phyloP scores from a whole-genome alignment of 2,113 vertebrate species.

The Xiphophorus maculatus region DNA sequence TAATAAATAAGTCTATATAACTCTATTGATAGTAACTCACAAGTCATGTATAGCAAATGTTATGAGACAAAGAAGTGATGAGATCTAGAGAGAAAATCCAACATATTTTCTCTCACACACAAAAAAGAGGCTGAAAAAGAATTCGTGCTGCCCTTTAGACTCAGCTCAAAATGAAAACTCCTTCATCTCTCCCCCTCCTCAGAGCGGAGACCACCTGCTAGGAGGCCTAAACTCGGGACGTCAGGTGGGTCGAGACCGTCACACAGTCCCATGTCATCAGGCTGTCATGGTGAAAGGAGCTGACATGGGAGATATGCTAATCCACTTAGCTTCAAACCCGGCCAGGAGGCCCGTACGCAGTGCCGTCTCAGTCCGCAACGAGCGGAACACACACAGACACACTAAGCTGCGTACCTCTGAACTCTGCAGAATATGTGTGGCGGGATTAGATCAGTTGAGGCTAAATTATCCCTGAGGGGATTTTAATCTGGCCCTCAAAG shows the following conservation, averaged over 20 bases:
- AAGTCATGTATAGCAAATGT: background rate
- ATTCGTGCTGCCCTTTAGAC: background rate
- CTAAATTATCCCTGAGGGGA: slow-evolving; percentile 37
- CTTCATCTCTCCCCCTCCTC: slow-evolving; percentile 12
- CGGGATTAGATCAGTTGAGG: slow-evolving; percentile 41
- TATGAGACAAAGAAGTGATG: background rate
- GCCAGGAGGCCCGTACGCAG: slow-evolving; percentile 54
- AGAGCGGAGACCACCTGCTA: slow-evolving; percentile 65
- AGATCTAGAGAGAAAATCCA: background rate
- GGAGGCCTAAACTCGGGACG: slow-evolving; percentile 57
- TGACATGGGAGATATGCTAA: slow-evolving; percentile 79
- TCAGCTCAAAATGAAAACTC: slow-evolving; percentile 12
- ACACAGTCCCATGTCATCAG: slow-evolving; percentile 77
- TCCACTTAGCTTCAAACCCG: slow-evolving; percentile 81
- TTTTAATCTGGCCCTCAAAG: slow-evolving; percentile 31
- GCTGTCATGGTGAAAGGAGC: slow-evolving; percentile 69
- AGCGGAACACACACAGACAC: slow-evolving; percentile 56
- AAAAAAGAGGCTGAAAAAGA: background rate
- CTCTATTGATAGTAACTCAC: background rate
- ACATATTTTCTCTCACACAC: background rate
- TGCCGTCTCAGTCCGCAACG: slow-evolving; percentile 31
- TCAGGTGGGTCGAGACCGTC: slow-evolving; percentile 71
- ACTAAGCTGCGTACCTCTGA: slow-evolving; percentile 50
- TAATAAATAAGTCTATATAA: background rate
- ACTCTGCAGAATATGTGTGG: slow-evolving; percentile 45